These are phyloP conservation scores for Erpetoichthys calabaricus DNA, from an alignment of 2,797 vertebrate species.

Conservation along the genomic window DNA sequence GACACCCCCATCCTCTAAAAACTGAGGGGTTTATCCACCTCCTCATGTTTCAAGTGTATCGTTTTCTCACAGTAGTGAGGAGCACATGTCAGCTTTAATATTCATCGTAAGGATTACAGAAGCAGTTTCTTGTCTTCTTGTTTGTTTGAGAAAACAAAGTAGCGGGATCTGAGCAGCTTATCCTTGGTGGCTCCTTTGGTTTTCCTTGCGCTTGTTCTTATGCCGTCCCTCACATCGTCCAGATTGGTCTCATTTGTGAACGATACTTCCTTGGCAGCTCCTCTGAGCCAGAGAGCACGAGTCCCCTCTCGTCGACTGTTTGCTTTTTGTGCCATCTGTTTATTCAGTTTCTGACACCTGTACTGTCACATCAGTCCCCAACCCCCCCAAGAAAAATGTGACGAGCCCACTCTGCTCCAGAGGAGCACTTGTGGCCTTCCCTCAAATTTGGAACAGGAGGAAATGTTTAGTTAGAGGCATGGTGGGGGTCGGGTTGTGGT, in stretches of 20 bases:
- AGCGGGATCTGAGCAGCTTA: too few relatives aligned
- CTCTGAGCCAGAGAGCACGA: conserved; percentile 45
- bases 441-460: conserved; percentile 16
- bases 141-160: too few relatives aligned
- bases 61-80: too few relatives aligned
- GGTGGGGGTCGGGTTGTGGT: neutral
- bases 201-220: conserved; percentile 11
- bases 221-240: conserved; percentile 31
- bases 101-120: too few relatives aligned
- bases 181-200: too few relatives aligned
- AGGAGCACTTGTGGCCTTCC: conserved; percentile 25
- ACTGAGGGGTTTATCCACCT: too few relatives aligned
- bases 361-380: conserved; percentile 41
- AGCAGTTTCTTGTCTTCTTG: too few relatives aligned
- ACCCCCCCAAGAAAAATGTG: conserved; percentile 23
- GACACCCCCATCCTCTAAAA: too few relatives aligned
- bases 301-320: conserved; percentile 37
- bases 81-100: too few relatives aligned
- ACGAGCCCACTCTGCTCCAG: conserved; percentile 6
- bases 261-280: conserved; percentile 30
- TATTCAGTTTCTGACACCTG: conserved; percentile 46
- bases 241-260: conserved; percentile 22
- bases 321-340: conserved; percentile 50
- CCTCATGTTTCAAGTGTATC: too few relatives aligned
- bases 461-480: conserved; percentile 22